phyloP scores from a whole-genome alignment of 2,113 vertebrate species.

The Brienomyrus brachyistius region DNA sequence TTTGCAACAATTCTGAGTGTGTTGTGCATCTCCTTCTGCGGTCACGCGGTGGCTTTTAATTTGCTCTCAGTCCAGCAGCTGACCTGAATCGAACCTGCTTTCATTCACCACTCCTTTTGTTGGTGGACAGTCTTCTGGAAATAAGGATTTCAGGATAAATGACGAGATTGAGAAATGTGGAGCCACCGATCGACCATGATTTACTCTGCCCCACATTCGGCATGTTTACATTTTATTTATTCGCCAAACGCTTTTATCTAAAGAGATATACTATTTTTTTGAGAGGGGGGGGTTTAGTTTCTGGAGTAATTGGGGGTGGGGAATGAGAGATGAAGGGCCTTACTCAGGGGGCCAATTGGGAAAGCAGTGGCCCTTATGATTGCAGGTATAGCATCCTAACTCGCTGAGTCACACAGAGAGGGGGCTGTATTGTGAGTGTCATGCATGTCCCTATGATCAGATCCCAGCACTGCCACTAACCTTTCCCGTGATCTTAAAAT shows the following conservation, averaged over 20 bases:
- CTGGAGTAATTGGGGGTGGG: neutral
- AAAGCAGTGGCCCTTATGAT: neutral
- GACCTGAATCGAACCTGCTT: neutral
- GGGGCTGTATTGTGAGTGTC: too few species aligned
- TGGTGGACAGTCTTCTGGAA: neutral
- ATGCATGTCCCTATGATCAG: too few species aligned
- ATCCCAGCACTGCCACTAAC: neutral
- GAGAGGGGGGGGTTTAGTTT: neutral
- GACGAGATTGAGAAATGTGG: neutral
- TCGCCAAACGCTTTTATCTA: neutral
- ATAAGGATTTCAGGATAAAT: neutral
- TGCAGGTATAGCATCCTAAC: neutral
- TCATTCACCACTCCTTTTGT: neutral
- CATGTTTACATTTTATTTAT: neutral
- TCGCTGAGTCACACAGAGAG: neutral
- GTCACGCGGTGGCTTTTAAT: neutral
- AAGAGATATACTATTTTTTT: neutral
- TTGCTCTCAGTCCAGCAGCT: neutral
- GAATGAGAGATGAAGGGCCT: neutral
- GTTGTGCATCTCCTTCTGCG: neutral
- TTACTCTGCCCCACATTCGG: neutral
- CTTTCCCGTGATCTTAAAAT: neutral
- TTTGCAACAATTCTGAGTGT: neutral
- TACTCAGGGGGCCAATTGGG: neutral
- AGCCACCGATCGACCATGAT: neutral